Evolutionary conservation across 2,113 vertebrate genomes (phyloP).

Genomic region (Astatotilapia flaviijosephi): DNA sequence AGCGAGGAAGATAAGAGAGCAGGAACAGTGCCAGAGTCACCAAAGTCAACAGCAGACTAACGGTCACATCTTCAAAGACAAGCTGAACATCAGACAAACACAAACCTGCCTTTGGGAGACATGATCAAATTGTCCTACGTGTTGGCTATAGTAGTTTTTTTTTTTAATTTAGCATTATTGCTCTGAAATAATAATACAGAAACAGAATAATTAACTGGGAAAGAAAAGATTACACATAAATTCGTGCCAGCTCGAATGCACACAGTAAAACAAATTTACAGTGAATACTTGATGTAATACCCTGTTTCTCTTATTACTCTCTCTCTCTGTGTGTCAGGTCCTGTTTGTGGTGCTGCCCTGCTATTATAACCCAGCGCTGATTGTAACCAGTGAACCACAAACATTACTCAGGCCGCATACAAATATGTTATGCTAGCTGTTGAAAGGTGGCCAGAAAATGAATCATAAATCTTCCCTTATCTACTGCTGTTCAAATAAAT

Average conservation of each 20-base stretch:
- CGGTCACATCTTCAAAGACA: background rate
- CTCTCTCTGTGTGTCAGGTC: background rate
- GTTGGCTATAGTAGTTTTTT: background rate
- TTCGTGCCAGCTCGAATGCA: background rate
- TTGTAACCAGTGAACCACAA: conserved; percentile 23
- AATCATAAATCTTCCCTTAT: conserved; percentile 11
- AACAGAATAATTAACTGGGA: background rate
- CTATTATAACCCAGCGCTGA: conserved; percentile 14
- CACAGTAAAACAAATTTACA: background rate
- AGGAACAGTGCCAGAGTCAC: background rate
- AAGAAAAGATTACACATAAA: background rate
- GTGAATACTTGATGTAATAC: background rate
- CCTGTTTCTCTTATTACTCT: background rate
- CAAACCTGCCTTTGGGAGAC: background rate
- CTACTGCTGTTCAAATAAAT: background rate
- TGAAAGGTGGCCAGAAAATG: background rate
- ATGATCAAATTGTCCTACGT: background rate
- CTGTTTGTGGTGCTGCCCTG: background rate
- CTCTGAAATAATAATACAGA: background rate
- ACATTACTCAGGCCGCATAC: background rate
- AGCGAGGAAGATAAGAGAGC: background rate
- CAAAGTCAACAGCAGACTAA: conserved; percentile 15
- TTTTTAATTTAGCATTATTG: background rate
- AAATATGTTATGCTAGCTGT: background rate
- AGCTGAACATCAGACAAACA: background rate